Base-by-base conservation (phyloP, 1,140 invertebrate genomes). In the Triops cancriformis region DNA sequence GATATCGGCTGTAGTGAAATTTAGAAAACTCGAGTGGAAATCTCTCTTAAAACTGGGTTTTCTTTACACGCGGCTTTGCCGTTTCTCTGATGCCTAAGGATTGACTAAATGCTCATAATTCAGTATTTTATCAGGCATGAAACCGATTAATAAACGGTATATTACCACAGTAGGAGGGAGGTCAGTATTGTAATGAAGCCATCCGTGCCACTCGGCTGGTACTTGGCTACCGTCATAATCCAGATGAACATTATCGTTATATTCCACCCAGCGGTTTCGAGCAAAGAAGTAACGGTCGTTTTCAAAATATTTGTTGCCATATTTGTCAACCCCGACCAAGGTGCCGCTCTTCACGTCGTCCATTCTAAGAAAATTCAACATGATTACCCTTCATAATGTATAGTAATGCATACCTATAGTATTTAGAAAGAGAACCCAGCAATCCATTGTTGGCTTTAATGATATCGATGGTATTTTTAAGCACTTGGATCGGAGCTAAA, bases 231-330 rank as follows among this genome's bases (percentile, higher is more conserved):
- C 97, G 87, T 99, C 97, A 85, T 99, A 99, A 83, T 98, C 91
- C 81, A 96, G 83, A 82, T 88, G 86, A 77, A 89, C 86, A 79
- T 90, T 88, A 14, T 92, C 90, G 11, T 89, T 86, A 84, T 95
- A 99, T 81, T 93, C 91, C 5, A 99, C 90, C 97, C 97, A 99
- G 80, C 98, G 88, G 86, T 97, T 98, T 76, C 94, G 88, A 73
- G 89, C 91, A 83, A 93, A 91, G 85, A 98, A 97, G 83, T 93
- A 95, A 72, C 87, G 86, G 31, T 93, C 91, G 83, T 98, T 98
- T 87, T 98, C 92, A 85, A 89, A 99, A 85, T 99, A 99, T 84
- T 93, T 96, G 85, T 99, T 99, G 42, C 98, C 97, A 85, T 90
- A 96, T 84, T 95, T 92, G 84, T 99, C 98, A 78, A 89, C 89